Conservation (phyloP, 2,113 vertebrate genomes). For the Indri indri region DNA sequence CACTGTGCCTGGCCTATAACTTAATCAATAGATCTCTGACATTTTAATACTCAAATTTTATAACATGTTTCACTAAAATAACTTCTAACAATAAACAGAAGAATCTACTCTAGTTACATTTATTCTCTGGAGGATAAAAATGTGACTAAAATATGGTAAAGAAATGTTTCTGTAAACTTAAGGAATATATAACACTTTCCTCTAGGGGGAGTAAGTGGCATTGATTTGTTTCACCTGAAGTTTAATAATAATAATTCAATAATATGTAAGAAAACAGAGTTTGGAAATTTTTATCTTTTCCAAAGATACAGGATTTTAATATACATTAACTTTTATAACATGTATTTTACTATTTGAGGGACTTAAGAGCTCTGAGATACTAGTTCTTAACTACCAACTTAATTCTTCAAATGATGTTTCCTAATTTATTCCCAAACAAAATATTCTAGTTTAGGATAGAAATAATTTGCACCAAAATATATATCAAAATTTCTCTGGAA, state of each 20-base stretch:
- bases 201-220: background rate
- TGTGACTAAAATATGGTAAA: conserved; percentile 44
- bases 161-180: conserved; percentile 53
- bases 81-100: conserved; percentile 38
- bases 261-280: conserved; percentile 14
- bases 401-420: background rate
- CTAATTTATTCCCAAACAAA: conserved; percentile 15
- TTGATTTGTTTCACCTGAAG: background rate
- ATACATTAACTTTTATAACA: background rate
- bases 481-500: conserved; percentile 22
- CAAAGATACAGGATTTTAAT: background rate
- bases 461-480: conserved; percentile 35
- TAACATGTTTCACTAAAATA: conserved; percentile 25
- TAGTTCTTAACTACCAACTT: conserved; percentile 19
- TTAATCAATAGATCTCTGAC: background rate
- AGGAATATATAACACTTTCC: conserved; percentile 21
- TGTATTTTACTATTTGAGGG: background rate
- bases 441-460: background rate
- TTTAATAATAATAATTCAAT: background rate
- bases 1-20: background rate
- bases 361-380: background rate
- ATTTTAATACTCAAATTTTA: conserved; percentile 18
- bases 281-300: background rate
- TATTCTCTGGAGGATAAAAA: conserved; percentile 5
- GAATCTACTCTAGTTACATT: background rate